Evolutionary conservation across 2,888 invertebrate genomes (phyloP).

Genomic region (Melolontha melolontha): DNA sequence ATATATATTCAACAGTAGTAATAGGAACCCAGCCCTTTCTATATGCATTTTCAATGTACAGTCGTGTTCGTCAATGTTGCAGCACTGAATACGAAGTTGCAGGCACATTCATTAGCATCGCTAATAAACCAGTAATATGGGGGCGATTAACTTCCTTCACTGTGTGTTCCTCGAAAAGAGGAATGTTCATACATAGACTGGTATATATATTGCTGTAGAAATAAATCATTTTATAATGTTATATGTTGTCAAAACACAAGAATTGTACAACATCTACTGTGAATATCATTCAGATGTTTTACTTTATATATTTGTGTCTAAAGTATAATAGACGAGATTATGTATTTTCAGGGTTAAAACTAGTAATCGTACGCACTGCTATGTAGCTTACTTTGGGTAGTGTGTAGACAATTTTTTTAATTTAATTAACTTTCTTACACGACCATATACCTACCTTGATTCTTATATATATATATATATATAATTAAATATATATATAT

Average conservation of each 20-base stretch:
- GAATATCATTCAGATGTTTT: too few relatives aligned
- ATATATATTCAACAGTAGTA: slow-evolving; percentile 2
- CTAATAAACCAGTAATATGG: slow-evolving; percentile 43
- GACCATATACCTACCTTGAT: too few relatives aligned
- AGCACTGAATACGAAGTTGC: slow-evolving; percentile 27
- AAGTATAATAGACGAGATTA: too few relatives aligned
- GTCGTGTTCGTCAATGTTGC: slow-evolving; percentile 25
- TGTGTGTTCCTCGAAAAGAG: slow-evolving; percentile 16
- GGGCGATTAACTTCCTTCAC: slow-evolving; percentile 41
- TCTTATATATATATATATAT: too few relatives aligned
- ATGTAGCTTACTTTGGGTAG: too few relatives aligned
- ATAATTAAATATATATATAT: too few relatives aligned
- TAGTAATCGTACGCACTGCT: too few relatives aligned
- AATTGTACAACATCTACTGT: slow-evolving; percentile 4
- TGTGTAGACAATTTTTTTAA: too few relatives aligned
- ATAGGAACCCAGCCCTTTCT: slow-evolving; percentile 15
- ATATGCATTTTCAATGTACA: slow-evolving; percentile 19
- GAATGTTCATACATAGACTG: not conserved
- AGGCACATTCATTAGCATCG: slow-evolving; percentile 48
- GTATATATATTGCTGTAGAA: slow-evolving; percentile 17
- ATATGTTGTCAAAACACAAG: slow-evolving; percentile 15
- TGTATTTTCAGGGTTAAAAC: too few relatives aligned
- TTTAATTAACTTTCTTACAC: too few relatives aligned
- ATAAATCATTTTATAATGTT: slow-evolving; percentile 28
- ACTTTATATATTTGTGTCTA: too few relatives aligned